phyloP scores from a whole-genome alignment of 2,888 invertebrate species.

The Buathra laborator region DNA sequence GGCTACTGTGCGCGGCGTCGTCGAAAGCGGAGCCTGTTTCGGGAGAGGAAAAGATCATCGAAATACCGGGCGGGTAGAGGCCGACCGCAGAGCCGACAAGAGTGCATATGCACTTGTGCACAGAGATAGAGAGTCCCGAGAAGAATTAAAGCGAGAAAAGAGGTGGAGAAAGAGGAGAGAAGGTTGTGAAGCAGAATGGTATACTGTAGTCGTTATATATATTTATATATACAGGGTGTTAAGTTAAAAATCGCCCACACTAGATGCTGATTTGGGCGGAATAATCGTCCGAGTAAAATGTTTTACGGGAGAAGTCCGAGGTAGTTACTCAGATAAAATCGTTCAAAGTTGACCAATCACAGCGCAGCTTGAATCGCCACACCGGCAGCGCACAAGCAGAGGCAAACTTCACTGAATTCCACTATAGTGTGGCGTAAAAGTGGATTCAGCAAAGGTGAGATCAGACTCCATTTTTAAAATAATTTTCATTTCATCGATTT shows the following conservation, averaged over 20 bases:
- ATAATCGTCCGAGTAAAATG: not conserved
- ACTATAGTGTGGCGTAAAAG: not conserved
- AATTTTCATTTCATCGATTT: no score
- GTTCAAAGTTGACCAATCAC: not conserved
- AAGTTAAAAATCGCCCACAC: no score
- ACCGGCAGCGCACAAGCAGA: not conserved
- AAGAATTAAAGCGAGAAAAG: constrained; percentile 52
- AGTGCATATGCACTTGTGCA: constrained; percentile 21
- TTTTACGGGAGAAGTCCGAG: not conserved
- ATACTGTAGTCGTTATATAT: constrained; percentile 8
- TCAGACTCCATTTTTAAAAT: not conserved
- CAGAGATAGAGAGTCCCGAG: constrained; percentile 36
- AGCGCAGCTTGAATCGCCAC: not conserved
- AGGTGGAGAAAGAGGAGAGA: constrained; percentile 12
- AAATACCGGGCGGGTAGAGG: not conserved
- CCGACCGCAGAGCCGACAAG: constrained; percentile 33
- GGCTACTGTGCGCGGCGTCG: constrained; percentile 51
- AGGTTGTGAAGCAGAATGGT: constrained; percentile 25
- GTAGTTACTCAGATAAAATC: not conserved
- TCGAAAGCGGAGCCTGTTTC: constrained; percentile 44
- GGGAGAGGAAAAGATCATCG: constrained; percentile 40
- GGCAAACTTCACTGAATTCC: not conserved
- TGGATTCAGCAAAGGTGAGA: not conserved
- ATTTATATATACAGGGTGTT: constrained; percentile 10
- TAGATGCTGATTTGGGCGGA: no score